Evolutionary conservation across 1,140 invertebrate species (phyloP), one percentile per base, ranked within the genome.

Genomic region (Papilio helenus): DNA sequence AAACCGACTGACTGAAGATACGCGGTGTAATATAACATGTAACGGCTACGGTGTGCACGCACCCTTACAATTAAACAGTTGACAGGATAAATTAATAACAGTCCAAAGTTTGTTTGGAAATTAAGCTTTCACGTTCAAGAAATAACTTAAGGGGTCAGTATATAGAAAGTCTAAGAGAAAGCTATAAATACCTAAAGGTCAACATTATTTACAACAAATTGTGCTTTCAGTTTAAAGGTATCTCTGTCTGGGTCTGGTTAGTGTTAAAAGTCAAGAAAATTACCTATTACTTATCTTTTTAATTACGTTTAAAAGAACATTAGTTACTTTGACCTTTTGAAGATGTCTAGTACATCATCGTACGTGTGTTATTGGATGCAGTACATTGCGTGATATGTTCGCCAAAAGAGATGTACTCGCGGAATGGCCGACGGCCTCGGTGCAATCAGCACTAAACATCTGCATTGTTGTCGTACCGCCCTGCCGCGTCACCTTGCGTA

Each of bases 371-470:
- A 26, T 16, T 34, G 14, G 4, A 26, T 61, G 58, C 20, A 29
- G 58, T 61, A 61, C 58, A 61, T 61, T 61, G 58, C 58, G 61
- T 68, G 61, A 23, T 55, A 39, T 26, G 72, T 49, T 34, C 20
- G 39, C 55, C 76, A 42, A 77, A 77, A 77, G 76, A 77, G 74
- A 58, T 77, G 76, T 77, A 77, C 76, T 46, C 61, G 26, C 61
- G 26, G 61, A 49, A n/a, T 68, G 26, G 42, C 46, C 4, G 58
- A 51, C 79, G 76, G 68, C 78, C 72, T 82, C 71, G 79, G 4
- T 72, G 61, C 72, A 82, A 87, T 86, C 82, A 81, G 76, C 80
- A 44, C 55, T 68, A 80, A 79, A 79, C 83, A 87, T 86, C 86
- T 81, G 82, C 81, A 87, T 87, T 87, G 86, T 86, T 78, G 78